Conservation (phyloP, 2,888 invertebrate genomes). For the Nymphalis urticae region DNA sequence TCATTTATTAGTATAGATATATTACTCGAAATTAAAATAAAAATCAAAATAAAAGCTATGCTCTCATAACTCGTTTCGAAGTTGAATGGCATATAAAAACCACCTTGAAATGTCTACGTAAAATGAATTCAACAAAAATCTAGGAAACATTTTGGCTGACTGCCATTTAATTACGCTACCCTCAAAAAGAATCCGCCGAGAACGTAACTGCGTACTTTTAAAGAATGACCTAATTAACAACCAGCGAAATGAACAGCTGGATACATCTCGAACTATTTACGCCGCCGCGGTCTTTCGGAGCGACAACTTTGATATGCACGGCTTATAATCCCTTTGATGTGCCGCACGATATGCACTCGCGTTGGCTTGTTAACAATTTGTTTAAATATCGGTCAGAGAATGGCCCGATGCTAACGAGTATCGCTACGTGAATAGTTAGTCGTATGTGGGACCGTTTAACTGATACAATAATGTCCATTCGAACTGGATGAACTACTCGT, state of each 20-base stretch:
- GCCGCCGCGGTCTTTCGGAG: slow-evolving; percentile 22
- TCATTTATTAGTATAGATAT: too few species aligned
- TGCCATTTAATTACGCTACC: slow-evolving; percentile 33
- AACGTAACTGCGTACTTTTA: slow-evolving; percentile 21
- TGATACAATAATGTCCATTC: neutral
- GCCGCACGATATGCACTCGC: slow-evolving; percentile 15
- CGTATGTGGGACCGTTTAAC: slow-evolving; percentile 6
- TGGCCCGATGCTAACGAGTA: slow-evolving; percentile 13
- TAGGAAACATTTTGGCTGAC: slow-evolving; percentile 32
- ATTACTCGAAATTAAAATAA: too few species aligned
- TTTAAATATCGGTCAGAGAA: slow-evolving; percentile 32
- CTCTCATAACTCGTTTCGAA: too few species aligned
- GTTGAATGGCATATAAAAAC: neutral
- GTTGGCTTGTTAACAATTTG: slow-evolving; percentile 21
- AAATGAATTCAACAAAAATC: slow-evolving; percentile 18
- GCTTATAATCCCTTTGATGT: slow-evolving; percentile 18
- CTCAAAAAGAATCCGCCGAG: slow-evolving; percentile 27
- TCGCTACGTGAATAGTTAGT: neutral
- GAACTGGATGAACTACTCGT: neutral
- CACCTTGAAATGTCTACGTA: slow-evolving; percentile 11
- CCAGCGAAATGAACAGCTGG: slow-evolving; percentile 18
- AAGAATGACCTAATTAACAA: slow-evolving; percentile 35
- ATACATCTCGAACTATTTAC: slow-evolving; percentile 22
- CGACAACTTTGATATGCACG: slow-evolving; percentile 22
- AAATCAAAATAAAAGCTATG: too few species aligned